Conservation (phyloP, 2,888 invertebrate genomes). For the Cosmorhoe ocellata region DNA sequence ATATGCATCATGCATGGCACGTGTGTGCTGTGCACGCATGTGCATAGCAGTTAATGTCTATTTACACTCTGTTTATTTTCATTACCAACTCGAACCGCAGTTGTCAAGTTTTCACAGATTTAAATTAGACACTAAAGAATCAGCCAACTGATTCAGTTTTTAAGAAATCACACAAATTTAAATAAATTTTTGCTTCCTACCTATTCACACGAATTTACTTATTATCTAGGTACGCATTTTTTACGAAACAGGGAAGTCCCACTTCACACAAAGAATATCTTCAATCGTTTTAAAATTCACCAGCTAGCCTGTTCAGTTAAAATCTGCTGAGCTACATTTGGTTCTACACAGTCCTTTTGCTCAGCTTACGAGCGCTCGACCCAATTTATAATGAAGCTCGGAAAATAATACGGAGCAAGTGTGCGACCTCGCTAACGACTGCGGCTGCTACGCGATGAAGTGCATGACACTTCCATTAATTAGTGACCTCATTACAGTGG, state of each 20-base stretch:
- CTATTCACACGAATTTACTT: no score
- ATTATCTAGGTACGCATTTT: no score
- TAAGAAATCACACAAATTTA: no score
- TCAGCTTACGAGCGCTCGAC: slow-evolving; percentile 59
- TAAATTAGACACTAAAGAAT: no score
- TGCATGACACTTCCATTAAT: slow-evolving; percentile 45
- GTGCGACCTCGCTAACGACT: slow-evolving; percentile 36
- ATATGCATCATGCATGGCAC: slow-evolving; percentile 17
- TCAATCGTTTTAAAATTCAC: not conserved
- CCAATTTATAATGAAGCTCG: slow-evolving; percentile 61
- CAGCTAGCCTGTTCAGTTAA: not conserved
- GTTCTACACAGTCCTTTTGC: slow-evolving; percentile 37
- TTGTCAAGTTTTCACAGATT: no score
- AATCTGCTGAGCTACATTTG: slow-evolving; percentile 16
- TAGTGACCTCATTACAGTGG: slow-evolving; percentile 47
- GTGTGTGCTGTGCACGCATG: slow-evolving; percentile 14
- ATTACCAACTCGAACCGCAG: slow-evolving; percentile 1
- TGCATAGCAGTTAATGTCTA: slow-evolving; percentile 13
- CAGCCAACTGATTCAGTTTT: no score
- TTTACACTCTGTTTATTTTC: slow-evolving; percentile 12
- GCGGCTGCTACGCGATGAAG: slow-evolving; percentile 36
- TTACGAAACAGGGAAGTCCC: no score
- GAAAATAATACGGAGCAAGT: slow-evolving; percentile 50
- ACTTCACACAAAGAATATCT: not conserved
- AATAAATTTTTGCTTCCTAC: no score